These are phyloP conservation scores for Paratilapia polleni DNA, from an alignment of 2,113 vertebrate genomes.

Conservation along the genomic window DNA sequence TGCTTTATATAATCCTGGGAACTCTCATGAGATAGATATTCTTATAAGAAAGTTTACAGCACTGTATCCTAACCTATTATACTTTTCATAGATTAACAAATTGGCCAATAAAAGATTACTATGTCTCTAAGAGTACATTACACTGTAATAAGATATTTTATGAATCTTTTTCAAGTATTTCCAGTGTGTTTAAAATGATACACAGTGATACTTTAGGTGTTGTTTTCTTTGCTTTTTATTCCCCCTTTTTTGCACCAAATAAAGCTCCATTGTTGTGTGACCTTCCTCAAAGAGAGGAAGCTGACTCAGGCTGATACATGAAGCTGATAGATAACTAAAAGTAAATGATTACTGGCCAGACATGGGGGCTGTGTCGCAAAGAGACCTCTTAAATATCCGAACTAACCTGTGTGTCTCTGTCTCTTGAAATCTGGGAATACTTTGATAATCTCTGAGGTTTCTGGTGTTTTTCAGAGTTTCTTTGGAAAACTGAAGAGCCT, in stretches of 20 bases:
- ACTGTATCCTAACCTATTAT: neutral
- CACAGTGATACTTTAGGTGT: neutral
- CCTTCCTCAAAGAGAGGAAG: neutral
- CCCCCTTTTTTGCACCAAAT: neutral
- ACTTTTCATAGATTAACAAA: neutral
- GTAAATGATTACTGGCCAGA: slow-evolving; percentile 24
- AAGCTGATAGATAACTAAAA: slow-evolving; percentile 15
- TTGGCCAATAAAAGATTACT: neutral
- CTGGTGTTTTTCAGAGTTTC: slow-evolving; percentile 73
- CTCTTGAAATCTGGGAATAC: neutral
- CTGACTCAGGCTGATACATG: neutral
- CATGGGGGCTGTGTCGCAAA: neutral
- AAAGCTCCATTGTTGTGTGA: slow-evolving; percentile 15
- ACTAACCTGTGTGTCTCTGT: too few relatives aligned
- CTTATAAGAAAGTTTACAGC: neutral
- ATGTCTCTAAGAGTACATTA: neutral
- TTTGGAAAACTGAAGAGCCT: slow-evolving; percentile 77
- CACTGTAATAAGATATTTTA: neutral
- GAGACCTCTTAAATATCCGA: neutral
- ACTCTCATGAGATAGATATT: neutral
- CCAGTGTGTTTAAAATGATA: neutral
- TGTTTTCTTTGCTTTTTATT: neutral
- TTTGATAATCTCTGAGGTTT: neutral
- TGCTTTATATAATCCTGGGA: neutral
- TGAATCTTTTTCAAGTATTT: neutral